phyloP scores from a whole-genome alignment of 2,888 invertebrate species.

The Lagria hirta region DNA sequence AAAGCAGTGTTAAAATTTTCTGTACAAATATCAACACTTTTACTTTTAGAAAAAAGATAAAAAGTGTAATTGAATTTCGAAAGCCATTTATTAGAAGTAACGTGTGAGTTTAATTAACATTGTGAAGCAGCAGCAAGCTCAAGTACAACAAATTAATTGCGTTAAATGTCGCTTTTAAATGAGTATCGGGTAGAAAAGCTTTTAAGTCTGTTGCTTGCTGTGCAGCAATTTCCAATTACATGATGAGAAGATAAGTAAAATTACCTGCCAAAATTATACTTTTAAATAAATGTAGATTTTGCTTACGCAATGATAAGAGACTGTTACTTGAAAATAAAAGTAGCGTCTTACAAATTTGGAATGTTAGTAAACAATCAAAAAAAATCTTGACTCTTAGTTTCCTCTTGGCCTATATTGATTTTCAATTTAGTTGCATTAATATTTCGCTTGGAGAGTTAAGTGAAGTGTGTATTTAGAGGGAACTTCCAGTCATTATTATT shows the following conservation, averaged over 20 bases:
- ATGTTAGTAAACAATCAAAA: constrained; percentile 29
- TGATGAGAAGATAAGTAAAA: constrained; percentile 26
- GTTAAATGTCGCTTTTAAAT: constrained; percentile 28
- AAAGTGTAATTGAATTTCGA: constrained; percentile 13
- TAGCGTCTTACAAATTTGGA: constrained; percentile 26
- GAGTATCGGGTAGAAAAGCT: constrained; percentile 23
- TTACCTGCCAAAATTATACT: constrained; percentile 29
- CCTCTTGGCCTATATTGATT: constrained; percentile 44
- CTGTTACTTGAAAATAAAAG: constrained; percentile 27
- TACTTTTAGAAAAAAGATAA: constrained; percentile 7
- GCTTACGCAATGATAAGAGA: constrained; percentile 16
- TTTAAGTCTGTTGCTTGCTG: constrained; percentile 20
- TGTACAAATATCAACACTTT: too few species aligned
- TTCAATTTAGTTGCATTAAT: constrained; percentile 52
- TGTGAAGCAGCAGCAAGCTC: constrained; percentile 17
- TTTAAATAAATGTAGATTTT: constrained; percentile 28
- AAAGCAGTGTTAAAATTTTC: too few species aligned
- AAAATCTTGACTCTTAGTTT: constrained; percentile 27
- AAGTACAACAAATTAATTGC: constrained; percentile 27
- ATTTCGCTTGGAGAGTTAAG: constrained; percentile 51
- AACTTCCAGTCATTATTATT: constrained; percentile 51
- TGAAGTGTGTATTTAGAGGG: constrained; percentile 52
- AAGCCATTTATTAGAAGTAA: constrained; percentile 20
- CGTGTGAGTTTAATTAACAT: constrained; percentile 25
- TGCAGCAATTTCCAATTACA: constrained; percentile 24